Evolutionary conservation across 2,113 vertebrate species (phyloP).

Genomic region (Eupsittula cactorum): DNA sequence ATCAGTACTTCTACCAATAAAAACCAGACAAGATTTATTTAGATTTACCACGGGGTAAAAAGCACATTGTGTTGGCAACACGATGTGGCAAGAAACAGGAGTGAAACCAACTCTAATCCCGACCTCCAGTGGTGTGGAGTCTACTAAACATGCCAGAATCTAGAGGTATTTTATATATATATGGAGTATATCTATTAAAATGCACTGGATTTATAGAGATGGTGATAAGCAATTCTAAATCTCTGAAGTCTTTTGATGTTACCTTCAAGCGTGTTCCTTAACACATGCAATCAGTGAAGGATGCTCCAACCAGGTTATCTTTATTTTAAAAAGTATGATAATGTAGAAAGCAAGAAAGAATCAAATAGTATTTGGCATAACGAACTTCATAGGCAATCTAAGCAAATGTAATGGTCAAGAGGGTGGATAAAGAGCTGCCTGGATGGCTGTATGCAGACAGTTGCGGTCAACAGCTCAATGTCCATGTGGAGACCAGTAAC

Average conservation of each 20-base stretch:
- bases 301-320: background rate
- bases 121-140: background rate
- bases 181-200: background rate
- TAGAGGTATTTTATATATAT: too few species aligned
- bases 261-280: background rate
- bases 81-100: background rate
- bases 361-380: background rate
- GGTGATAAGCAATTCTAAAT: background rate
- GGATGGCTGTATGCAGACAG: background rate
- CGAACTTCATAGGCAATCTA: background rate
- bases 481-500: background rate
- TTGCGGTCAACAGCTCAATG: background rate
- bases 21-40: background rate
- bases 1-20: background rate
- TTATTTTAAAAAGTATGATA: background rate
- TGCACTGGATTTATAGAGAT: background rate
- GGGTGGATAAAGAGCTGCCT: background rate
- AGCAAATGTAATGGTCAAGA: background rate
- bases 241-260: background rate
- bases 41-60: background rate
- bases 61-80: background rate
- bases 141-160: background rate
- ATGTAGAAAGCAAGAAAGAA: background rate
- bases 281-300: background rate
- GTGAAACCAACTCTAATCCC: background rate